A percentile compares a stretch with the other conserved stretches of the same genome.
phyloP scores from a whole-genome alignment of 2,888 invertebrate genomes.

The Amiota minor region DNA sequence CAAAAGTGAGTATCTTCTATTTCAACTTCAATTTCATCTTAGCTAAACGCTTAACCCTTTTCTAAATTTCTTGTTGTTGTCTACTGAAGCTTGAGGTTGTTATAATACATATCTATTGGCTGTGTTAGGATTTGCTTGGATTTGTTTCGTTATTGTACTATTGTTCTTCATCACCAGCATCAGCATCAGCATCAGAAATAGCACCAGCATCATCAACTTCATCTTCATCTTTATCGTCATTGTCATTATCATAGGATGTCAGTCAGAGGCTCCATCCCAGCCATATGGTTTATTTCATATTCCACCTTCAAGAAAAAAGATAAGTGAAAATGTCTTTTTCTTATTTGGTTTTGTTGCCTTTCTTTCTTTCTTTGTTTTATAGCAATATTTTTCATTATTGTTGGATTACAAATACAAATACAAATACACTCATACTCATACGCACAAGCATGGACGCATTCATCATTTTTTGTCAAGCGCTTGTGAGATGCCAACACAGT shows the following conservation, averaged over 20 bases:
- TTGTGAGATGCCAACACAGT: neutral
- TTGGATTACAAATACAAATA: neutral
- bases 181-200: too few relatives aligned
- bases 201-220: constrained; percentile 2
- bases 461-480: constrained; percentile 16
- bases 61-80: constrained; percentile 19
- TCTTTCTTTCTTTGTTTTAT: neutral
- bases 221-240: neutral
- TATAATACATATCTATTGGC: neutral
- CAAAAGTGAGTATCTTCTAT: neutral
- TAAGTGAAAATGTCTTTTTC: neutral
- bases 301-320: too few relatives aligned
- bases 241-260: neutral
- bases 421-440: constrained; percentile 2
- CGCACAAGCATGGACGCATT: constrained; percentile 10
- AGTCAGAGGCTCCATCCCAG: neutral
- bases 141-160: neutral
- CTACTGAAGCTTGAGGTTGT: constrained; percentile 18
- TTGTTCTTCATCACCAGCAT: too few relatives aligned
- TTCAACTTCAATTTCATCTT: neutral
- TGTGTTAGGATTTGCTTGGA: neutral
- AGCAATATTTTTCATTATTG: neutral
- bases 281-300: neutral
- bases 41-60: constrained; percentile 37
- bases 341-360: constrained; percentile 2